These are phyloP conservation scores for Actenoides hombroni DNA, from an alignment of 2,113 vertebrate species.

Conservation along the genomic window DNA sequence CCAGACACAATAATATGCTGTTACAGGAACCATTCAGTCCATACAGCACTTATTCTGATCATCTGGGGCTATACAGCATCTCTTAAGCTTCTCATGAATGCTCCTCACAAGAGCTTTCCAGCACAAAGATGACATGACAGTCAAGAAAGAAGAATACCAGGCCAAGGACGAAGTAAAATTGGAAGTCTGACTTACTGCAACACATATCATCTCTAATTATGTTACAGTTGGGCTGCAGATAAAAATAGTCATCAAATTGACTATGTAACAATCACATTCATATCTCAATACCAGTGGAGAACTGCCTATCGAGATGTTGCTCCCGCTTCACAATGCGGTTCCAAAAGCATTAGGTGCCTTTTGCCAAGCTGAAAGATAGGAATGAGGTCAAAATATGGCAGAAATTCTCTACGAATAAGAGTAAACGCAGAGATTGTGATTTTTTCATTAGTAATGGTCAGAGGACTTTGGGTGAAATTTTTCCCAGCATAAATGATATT, in stretches of 20 bases:
- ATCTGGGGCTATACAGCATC: accelerated
- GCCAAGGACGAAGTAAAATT: not conserved
- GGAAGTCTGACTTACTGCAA: not conserved
- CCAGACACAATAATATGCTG: not conserved
- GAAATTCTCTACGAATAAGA: not conserved
- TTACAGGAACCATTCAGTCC: not conserved
- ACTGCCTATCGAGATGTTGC: not conserved
- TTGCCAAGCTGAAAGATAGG: not conserved
- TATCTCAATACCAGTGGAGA: not conserved
- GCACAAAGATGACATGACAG: not conserved
- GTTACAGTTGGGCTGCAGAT: not conserved
- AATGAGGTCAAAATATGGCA: conserved; percentile 9
- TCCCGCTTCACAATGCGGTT: not conserved
- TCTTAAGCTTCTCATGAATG: not conserved
- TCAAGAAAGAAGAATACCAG: not conserved
- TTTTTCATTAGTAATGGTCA: not conserved
- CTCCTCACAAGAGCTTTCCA: not conserved
- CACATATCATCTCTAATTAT: not conserved
- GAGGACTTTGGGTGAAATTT: not conserved
- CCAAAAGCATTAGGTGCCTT: not conserved
- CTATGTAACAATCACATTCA: not conserved
- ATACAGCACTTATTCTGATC: not conserved
- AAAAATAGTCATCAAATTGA: not conserved
- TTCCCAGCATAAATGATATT: not conserved
- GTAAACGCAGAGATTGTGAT: not conserved